Evolutionary conservation across 2,113 vertebrate species (phyloP), one percentile per base, ranked within the genome.

Genomic region (Platycercus adscitus): DNA sequence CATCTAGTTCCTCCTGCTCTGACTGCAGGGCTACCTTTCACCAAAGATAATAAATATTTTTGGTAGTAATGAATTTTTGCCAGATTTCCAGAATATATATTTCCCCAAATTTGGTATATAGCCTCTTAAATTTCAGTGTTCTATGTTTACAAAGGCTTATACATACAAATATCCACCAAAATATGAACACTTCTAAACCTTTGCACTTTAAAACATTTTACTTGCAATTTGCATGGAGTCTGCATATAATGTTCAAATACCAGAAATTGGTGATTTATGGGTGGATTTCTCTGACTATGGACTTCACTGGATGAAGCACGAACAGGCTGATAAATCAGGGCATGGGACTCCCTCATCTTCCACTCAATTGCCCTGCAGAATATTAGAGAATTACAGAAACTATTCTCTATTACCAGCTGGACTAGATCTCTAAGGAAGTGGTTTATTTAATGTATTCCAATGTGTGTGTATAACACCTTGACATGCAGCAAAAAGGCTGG

Each of bases 401-500:
- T 71, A 50, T 28, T 66, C 14, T 33, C 55, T 49, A n/a, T 41
- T 24, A 66, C 43, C 8, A 23, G 2, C 6, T 70, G 37, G 26
- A 37, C 53, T 61, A 37, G 9, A 18, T 56, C 39, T 89, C 77
- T 49, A 44, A 76, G n/a, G 10, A 60, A 88, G 8, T 8, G 3
- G 2, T 17, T 81, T 83, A 81, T 58, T 47, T 63, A 71, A 58
- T 33, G 11, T 23, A n/a, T 61, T 81, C 29, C 63, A 86, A 56
- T 11, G 5, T 33, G 47, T 2, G 3, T 1, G 1, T 72, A 13
- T n/a, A 52, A 10, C 7, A 28, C 19, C 6, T 69, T 80, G 28
- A 28, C 7, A 70, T 35, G 2, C 1, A 88, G 11, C 2, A 79
- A 86, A 89, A 80, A 26, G 0, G 12, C 11, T 13, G 1, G 0